phyloP scores from a whole-genome alignment of 2,888 invertebrate genomes.

The Sesamia inferens region DNA sequence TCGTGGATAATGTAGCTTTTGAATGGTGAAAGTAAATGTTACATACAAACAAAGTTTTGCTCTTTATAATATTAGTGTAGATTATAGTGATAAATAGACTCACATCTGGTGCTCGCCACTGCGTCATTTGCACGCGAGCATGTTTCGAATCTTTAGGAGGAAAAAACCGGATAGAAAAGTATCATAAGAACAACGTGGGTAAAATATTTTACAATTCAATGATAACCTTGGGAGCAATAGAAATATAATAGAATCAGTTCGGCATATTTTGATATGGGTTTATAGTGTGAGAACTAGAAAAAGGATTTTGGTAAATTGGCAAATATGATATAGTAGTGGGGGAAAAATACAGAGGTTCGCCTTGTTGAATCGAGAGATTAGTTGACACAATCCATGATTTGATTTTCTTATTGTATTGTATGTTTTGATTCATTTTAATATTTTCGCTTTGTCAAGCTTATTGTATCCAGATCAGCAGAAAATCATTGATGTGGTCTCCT shows the following conservation, averaged over 20 bases:
- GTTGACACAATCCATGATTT: too few species aligned
- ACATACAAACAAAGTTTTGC: too few species aligned
- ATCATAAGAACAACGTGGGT: slow-evolving; percentile 20
- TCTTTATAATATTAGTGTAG: neutral
- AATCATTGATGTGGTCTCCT: too few species aligned
- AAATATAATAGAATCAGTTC: slow-evolving; percentile 41
- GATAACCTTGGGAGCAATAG: slow-evolving; percentile 35
- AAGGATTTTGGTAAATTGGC: slow-evolving; percentile 17
- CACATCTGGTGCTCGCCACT: too few species aligned
- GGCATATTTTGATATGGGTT: slow-evolving; percentile 28
- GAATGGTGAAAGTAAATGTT: too few species aligned
- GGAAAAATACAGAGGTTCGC: neutral
- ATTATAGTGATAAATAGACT: neutral
- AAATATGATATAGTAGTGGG: slow-evolving; percentile 21
- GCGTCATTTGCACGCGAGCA: neutral
- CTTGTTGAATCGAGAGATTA: too few species aligned
- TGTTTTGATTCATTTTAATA: too few species aligned
- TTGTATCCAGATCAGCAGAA: too few species aligned
- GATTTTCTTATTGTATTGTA: too few species aligned
- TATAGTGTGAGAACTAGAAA: neutral
- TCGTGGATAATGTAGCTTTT: too few species aligned
- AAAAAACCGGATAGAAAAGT: slow-evolving; percentile 22
- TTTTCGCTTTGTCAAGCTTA: too few species aligned
- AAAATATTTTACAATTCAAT: slow-evolving; percentile 42
- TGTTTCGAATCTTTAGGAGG: slow-evolving; percentile 20